These are phyloP conservation scores for Bombus terrestris DNA, from an alignment of 1,140 invertebrate species.

Conservation along the genomic window DNA sequence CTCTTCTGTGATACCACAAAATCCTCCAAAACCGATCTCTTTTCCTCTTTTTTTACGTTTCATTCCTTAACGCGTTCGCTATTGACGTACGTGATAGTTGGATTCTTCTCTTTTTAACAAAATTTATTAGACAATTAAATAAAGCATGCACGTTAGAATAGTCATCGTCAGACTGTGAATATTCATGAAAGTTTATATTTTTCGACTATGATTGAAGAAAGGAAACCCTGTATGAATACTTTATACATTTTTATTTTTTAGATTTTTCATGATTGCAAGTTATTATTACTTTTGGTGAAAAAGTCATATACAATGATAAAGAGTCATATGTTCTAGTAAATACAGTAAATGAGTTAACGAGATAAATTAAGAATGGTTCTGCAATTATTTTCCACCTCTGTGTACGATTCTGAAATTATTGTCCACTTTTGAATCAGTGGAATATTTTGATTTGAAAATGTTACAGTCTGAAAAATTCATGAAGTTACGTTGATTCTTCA, in stretches of 20 bases:
- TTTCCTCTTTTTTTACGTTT: not conserved
- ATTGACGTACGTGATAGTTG: not conserved
- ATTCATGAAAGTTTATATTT: not conserved
- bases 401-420: not conserved
- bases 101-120: not conserved
- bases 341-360: not conserved
- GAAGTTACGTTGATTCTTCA: conserved; percentile 14
- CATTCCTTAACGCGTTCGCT: not conserved
- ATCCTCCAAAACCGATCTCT: conserved; percentile 15
- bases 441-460: not conserved
- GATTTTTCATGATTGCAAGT: not conserved
- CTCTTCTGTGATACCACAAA: conserved; percentile 21
- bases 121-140: not conserved
- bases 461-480: not conserved
- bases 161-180: not conserved
- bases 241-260: not conserved
- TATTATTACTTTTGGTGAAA: not conserved
- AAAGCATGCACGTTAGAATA: not conserved
- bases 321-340: not conserved
- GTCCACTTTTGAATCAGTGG: not conserved
- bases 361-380: not conserved
- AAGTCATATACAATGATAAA: not conserved
- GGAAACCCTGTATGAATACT: not conserved
- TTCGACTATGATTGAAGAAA: not conserved
- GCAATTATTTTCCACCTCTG: not conserved